Conservation (phyloP, 2,888 invertebrate genomes). For the Leuctra nigra region DNA sequence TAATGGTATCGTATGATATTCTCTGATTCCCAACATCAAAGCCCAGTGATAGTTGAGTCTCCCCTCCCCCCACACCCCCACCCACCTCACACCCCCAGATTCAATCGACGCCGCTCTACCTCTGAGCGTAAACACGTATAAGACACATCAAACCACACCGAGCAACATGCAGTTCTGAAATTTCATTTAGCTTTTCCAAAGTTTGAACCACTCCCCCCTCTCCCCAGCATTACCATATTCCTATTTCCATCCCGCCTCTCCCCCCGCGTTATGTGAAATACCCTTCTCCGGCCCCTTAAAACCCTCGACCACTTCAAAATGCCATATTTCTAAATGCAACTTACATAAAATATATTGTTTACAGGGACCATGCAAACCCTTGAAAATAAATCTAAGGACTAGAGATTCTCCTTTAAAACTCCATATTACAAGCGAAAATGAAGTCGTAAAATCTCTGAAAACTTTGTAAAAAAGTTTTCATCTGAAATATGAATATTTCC, state of each 20-base stretch:
- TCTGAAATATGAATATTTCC: neutral
- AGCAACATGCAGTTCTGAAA: neutral
- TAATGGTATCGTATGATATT: too few relatives aligned
- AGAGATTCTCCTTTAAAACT: too few relatives aligned
- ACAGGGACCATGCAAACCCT: neutral
- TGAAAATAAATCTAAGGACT: too few relatives aligned
- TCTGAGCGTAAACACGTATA: too few relatives aligned
- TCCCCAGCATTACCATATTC: slow-evolving; percentile 10
- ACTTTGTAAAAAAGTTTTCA: neutral
- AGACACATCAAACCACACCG: slow-evolving; percentile 1
- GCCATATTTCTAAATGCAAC: slow-evolving; percentile 15
- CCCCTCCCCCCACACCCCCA: too few relatives aligned
- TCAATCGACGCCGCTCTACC: too few relatives aligned
- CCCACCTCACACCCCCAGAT: too few relatives aligned
- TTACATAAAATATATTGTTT: slow-evolving; percentile 15
- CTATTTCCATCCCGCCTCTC: slow-evolving; percentile 4
- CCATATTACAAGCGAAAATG: too few relatives aligned
- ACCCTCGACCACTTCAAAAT: neutral
- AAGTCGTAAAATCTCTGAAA: too few relatives aligned
- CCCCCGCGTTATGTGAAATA: neutral
- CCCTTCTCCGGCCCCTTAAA: neutral
- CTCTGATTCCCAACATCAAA: too few relatives aligned
- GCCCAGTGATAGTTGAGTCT: too few relatives aligned
- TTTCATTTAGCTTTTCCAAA: slow-evolving; percentile 20
- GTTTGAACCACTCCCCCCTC: slow-evolving; percentile 9